Evolutionary conservation across 2,888 invertebrate species (phyloP).

Genomic region (Leuctra nigra): DNA sequence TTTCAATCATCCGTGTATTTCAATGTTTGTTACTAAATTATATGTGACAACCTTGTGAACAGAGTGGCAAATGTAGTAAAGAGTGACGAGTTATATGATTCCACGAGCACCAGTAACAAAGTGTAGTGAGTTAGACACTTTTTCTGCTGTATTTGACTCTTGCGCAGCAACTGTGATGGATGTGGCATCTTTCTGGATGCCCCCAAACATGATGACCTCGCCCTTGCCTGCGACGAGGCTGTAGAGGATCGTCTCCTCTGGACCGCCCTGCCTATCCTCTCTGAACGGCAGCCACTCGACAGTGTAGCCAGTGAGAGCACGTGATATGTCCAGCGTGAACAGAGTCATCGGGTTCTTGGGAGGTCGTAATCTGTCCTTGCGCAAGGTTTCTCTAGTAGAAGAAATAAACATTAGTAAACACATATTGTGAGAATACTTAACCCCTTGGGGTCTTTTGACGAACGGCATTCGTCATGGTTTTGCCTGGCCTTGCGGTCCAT

Average conservation of each 20-base stretch:
- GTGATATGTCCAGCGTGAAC: conserved; percentile 79
- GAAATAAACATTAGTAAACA: no score
- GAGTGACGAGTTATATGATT: conserved; percentile 30
- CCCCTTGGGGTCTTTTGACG: no score
- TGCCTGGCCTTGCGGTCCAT: no score
- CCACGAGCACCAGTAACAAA: conserved; percentile 59
- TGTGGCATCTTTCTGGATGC: conserved; percentile 73
- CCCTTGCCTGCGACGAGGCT: conserved; percentile 84
- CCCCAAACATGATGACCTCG: conserved; percentile 56
- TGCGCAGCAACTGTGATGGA: conserved; percentile 33
- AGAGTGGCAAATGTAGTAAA: no score
- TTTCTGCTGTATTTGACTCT: conserved; percentile 47
- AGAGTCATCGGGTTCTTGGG: conserved; percentile 63
- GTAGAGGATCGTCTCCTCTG: conserved; percentile 86
- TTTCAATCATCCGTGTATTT: no score
- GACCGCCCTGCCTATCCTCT: conserved; percentile 59
- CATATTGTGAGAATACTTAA: no score
- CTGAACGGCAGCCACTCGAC: conserved; percentile 67
- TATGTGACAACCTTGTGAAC: no score
- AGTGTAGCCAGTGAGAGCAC: conserved; percentile 55
- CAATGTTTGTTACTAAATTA: no score
- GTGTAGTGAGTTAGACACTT: conserved; percentile 71
- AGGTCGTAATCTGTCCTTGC: not conserved
- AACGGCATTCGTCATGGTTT: no score
- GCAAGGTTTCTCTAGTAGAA: not conserved